These are phyloP conservation scores for Formica exsecta DNA, from an alignment of 1,140 invertebrate species.

Conservation along the genomic window DNA sequence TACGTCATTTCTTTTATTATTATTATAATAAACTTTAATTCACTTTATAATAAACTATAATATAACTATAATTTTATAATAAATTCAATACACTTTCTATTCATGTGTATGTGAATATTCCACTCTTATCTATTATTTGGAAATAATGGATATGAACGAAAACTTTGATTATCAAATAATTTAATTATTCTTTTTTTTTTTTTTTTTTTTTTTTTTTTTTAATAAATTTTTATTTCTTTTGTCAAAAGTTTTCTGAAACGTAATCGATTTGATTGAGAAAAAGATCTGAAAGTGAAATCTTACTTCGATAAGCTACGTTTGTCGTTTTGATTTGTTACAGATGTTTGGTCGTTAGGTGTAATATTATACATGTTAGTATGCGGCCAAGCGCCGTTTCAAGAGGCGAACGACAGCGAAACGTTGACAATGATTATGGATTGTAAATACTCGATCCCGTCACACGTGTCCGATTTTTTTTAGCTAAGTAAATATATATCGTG, in stretches of 20 bases:
- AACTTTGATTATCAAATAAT: not conserved
- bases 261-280: not conserved
- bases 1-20: not conserved
- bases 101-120: not conserved
- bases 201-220: no score
- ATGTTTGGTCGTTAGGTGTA: constrained; percentile 99
- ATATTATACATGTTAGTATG: constrained; percentile 99
- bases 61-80: no score
- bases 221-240: not conserved
- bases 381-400: constrained; percentile 98
- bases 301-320: not conserved
- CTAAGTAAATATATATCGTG: not conserved
- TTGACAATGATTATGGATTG: constrained; percentile 99
- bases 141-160: not conserved
- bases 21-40: no score
- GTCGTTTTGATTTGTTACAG: constrained; percentile 83
- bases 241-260: not conserved
- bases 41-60: no score
- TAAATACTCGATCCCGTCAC: constrained; percentile 97
- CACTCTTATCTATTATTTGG: not conserved
- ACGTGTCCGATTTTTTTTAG: constrained; percentile 91
- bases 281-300: constrained; percentile 4
- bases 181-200: not conserved
- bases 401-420: constrained; percentile 99
- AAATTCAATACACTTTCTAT: not conserved